Conservation (phyloP, 2,113 vertebrate genomes). For the Cyprichromis sp. region DNA sequence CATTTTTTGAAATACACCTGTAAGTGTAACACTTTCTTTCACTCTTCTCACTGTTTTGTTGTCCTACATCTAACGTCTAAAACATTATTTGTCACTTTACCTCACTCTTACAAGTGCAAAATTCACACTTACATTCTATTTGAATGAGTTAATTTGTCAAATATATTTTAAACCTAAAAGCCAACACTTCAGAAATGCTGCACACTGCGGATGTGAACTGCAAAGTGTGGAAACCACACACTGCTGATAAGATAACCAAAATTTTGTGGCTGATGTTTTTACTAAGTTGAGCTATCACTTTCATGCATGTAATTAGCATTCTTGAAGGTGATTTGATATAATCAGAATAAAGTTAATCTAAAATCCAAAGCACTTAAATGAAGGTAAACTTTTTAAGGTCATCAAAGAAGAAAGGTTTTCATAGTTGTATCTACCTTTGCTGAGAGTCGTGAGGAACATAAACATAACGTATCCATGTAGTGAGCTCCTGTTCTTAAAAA, state of each 20-base stretch:
- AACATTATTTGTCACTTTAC: background rate
- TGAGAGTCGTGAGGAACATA: background rate
- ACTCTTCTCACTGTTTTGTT: background rate
- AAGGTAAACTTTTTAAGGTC: background rate
- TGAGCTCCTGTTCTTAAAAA: background rate
- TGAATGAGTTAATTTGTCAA: background rate
- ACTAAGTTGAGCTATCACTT: background rate
- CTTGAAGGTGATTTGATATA: background rate
- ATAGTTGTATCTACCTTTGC: constrained; percentile 29
- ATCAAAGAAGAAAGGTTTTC: background rate
- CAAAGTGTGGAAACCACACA: constrained; percentile 29
- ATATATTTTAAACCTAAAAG: background rate
- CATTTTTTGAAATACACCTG: background rate
- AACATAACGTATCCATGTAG: constrained; percentile 13
- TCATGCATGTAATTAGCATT: background rate
- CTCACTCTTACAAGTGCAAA: background rate
- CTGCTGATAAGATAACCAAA: constrained; percentile 40
- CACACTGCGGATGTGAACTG: background rate
- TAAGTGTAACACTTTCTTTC: background rate
- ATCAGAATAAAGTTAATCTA: background rate
- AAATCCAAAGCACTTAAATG: background rate
- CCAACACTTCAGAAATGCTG: fast-evolving
- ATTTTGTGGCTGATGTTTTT: background rate
- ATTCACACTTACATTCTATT: background rate
- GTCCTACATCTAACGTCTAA: background rate